Conservation (phyloP, 1,140 invertebrate species). For the Pemphigus obesinymphae region DNA sequence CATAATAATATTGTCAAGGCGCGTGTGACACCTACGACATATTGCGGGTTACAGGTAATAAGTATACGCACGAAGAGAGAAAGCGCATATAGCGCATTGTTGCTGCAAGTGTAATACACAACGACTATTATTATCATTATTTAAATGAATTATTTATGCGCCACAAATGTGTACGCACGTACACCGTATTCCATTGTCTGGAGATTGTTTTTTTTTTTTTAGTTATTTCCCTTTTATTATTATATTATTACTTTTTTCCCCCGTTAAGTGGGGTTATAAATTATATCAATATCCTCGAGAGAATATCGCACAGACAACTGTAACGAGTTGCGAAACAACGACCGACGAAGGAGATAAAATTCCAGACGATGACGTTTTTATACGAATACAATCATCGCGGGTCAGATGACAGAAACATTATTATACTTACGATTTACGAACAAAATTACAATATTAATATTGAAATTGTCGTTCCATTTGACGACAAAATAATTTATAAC, state of each 20-base stretch:
- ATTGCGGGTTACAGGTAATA: background rate
- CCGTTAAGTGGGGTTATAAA: constrained; percentile 16
- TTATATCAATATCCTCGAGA: background rate
- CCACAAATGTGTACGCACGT: constrained; percentile 12
- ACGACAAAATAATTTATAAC: background rate
- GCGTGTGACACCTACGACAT: constrained; percentile 35
- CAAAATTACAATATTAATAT: background rate
- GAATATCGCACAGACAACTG: background rate
- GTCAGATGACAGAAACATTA: background rate
- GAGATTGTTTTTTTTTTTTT: background rate
- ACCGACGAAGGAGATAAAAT: background rate
- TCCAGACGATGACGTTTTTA: background rate
- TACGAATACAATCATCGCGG: background rate
- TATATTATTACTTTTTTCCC: background rate
- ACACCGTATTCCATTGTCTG: background rate
- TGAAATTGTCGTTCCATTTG: background rate
- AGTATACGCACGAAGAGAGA: background rate
- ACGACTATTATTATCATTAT: constrained; percentile 10
- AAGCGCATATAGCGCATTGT: background rate
- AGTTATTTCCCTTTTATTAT: background rate
- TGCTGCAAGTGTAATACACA: background rate
- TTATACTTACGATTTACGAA: too few relatives aligned
- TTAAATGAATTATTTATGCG: constrained; percentile 28
- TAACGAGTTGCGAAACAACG: background rate
- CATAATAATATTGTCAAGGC: background rate